A percentile compares a stretch with the other conserved stretches of the same genome.
phyloP scores from a whole-genome alignment of 1,140 invertebrate genomes.

The Micrasema minimum region DNA sequence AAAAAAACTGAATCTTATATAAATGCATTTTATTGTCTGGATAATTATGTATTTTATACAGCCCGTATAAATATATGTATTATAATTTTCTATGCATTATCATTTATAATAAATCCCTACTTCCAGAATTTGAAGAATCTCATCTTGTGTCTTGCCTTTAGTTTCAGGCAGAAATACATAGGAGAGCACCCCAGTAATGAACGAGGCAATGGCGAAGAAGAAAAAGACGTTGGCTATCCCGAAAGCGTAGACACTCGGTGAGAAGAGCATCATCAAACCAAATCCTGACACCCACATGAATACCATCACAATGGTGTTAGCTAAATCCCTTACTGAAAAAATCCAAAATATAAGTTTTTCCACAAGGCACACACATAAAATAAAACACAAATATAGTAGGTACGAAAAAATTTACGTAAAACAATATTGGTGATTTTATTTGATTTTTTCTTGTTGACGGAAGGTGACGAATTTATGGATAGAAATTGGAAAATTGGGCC shows the following conservation, averaged over 20 bases:
- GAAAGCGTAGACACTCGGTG: conserved; percentile 13
- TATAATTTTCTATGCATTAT: conserved; percentile 1
- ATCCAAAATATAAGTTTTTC: no score
- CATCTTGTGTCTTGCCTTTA: conserved; percentile 44
- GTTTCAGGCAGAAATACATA: conserved; percentile 44
- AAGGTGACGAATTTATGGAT: no score
- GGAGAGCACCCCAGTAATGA: conserved; percentile 29
- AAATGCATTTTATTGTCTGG: no score
- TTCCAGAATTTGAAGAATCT: conserved; percentile 37
- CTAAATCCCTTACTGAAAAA: conserved; percentile 45
- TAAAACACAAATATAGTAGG: no score
- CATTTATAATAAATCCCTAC: conserved; percentile 16
- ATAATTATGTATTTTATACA: no score
- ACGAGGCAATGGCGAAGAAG: conserved; percentile 34
- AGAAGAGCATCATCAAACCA: conserved; percentile 41
- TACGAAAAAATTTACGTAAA: no score
- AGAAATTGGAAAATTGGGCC: no score
- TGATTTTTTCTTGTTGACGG: no score
- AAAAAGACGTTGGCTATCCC: conserved; percentile 47
- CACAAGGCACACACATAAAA: no score
- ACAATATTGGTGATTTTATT: no score
- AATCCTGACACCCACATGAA: conserved; percentile 39
- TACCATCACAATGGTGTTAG: conserved; percentile 37
- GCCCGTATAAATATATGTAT: no score
- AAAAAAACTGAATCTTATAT: no score